Conservation (phyloP, 2,797 vertebrate genomes). For the Coranthus polyacanthus region DNA sequence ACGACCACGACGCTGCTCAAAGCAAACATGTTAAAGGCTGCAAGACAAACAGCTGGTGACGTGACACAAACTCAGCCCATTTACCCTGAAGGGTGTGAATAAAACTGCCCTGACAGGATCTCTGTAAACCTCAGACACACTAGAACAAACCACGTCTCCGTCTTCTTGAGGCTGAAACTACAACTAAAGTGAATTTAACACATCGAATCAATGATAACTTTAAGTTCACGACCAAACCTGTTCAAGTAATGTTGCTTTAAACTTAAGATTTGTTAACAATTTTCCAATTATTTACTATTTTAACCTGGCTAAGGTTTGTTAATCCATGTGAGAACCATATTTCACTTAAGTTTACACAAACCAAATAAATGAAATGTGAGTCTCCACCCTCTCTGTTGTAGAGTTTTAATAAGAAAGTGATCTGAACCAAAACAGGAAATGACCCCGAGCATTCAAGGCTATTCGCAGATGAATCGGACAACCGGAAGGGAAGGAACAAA, state of each 20-base stretch:
- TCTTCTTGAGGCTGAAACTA: constrained; percentile 13
- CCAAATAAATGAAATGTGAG: constrained; percentile 26
- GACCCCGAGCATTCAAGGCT: constrained; percentile 30
- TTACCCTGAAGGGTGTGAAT: not conserved
- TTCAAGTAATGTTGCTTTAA: constrained; percentile 2
- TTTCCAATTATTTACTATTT: not conserved
- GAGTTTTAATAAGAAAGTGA: constrained; percentile 1
- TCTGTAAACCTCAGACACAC: not conserved
- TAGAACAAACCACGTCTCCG: not conserved
- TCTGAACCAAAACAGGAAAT: constrained; percentile 55
- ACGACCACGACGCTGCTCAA: constrained; percentile 12
- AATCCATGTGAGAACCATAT: not conserved
- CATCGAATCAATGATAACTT: not conserved
- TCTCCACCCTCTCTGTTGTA: not conserved
- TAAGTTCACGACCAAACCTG: too few species aligned
- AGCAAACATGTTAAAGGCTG: not conserved
- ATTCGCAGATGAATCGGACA: constrained; percentile 21
- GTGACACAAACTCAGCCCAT: constrained; percentile 15
- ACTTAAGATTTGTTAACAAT: not conserved
- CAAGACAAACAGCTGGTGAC: constrained; percentile 12
- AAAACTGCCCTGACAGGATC: not conserved
- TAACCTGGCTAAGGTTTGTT: not conserved
- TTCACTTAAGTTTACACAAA: not conserved
- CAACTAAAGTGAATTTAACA: not conserved
- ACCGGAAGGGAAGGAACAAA: constrained; percentile 30